Evolutionary conservation across 2,888 invertebrate species (phyloP), one percentile per base, ranked within the genome.

Genomic region (Seira musarum): DNA sequence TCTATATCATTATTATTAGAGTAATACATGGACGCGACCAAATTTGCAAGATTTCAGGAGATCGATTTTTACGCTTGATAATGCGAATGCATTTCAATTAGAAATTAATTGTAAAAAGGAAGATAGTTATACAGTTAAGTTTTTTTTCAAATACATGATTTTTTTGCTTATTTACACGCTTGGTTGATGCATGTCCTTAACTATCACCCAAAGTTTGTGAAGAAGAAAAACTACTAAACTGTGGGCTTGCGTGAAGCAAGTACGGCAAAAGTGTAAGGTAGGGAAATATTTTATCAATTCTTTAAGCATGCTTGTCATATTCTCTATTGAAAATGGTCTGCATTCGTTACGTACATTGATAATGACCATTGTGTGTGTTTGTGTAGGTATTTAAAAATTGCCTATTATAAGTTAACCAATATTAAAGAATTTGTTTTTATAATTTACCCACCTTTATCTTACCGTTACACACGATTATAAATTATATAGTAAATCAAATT

Each of bases 161-260:
- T 30, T 30, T 30, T 30, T 2, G 30, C 30, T 30, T 30, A 30
- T 30, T 30, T 30, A 30, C 30, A 30, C 30, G 30, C 30, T 30
- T 30, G 30, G 2, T 30, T 30, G 30, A 30, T 30, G 30, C 30
- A 30, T 30, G 30, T 30, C 30, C 30, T 30, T 30, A 30, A 30
- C 30, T 30, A 53, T 53, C 53, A 53, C 53, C 53, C 53, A 53
- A 53, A 13, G 17, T 53, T 53, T 13, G 2, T 17, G 53, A 53
- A 53, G 53, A 53, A 53, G 53, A 53, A 53, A 53, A 30, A 30
- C 15, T 53, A 53, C 3, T 8, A 53, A 53, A 53, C 53, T 53
- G 53, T 17, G 17, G 53, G 53, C 53, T 13, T n/a, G 30, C 30
- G 2, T 30, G 30, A 30, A 30, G 30, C 30, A 53, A 53, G 53